Percentiles rank a stretch among this genome's conserved stretches.
Evolutionary conservation across 2,797 vertebrate genomes (phyloP).

Genomic region (Oophaga sylvatica): DNA sequence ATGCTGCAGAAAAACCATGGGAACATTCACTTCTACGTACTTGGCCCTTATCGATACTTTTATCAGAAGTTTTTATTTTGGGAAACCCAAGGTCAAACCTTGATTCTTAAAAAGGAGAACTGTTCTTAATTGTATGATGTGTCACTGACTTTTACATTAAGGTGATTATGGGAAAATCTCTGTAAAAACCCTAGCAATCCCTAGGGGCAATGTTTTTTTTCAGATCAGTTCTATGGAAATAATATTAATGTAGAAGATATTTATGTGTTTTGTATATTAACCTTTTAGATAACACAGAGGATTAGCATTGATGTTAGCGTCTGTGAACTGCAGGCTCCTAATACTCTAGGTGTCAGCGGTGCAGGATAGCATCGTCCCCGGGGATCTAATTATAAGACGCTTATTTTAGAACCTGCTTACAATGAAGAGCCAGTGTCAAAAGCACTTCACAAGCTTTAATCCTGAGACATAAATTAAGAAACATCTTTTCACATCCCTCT

Average conservation of each 20-base stretch:
- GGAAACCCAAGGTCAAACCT: no score
- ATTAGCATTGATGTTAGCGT: not conserved
- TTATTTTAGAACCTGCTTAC: constrained; percentile 61
- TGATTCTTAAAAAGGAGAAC: no score
- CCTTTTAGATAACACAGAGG: not conserved
- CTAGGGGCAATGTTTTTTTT: no score
- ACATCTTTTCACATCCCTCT: not conserved
- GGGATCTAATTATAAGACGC: constrained; percentile 63
- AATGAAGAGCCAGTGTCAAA: constrained; percentile 44
- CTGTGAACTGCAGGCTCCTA: constrained; percentile 2
- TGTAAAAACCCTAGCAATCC: not conserved
- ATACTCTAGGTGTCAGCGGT: constrained; percentile 29
- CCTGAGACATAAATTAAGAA: constrained; percentile 46
- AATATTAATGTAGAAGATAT: not conserved
- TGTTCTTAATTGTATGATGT: no score
- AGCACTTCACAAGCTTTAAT: constrained; percentile 45
- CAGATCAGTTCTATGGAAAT: not conserved
- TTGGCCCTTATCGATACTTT: not conserved
- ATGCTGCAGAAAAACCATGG: no score
- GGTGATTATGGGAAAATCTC: not conserved
- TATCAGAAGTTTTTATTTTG: no score
- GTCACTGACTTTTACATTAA: no score
- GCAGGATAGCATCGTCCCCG: constrained; percentile 40
- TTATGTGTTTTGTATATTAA: not conserved
- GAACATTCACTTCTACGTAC: no score